Evolutionary conservation across 2,113 vertebrate species (phyloP), one percentile per base, ranked within the genome.

Genomic region (Perccottus glenii): DNA sequence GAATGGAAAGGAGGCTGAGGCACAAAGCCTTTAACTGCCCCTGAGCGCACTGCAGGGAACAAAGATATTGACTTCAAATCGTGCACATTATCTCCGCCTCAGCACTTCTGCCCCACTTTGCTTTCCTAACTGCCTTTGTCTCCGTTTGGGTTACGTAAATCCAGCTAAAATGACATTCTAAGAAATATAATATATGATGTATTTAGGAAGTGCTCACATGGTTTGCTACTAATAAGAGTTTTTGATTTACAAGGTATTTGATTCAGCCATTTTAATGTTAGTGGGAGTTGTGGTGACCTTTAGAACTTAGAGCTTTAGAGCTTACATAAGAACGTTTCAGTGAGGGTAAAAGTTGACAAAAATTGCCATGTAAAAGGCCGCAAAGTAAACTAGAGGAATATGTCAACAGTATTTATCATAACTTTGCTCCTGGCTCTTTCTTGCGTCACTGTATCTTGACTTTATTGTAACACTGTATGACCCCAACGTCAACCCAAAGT

Each of bases 391-490:
- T n/a, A 6, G 36, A 9, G 35, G 27, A 35, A 5, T n/a, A 46
- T 36, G 36, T 55, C 33, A 50, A 45, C 36, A 33, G 35, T 44
- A 40, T 64, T 74, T 72, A 75, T 85, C 70, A 81, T 63, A 77
- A 81, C 50, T 62, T 70, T 74, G 9, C 47, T 60, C 70, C 73
- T 40, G 43, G 9, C 58, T 59, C 67, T 56, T 52, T 75, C 51
- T 67, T 73, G 71, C 58, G 49, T 61, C 42, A 7, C 70, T 49
- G 44, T 53, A 52, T 67, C 46, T 70, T 40, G 16, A 5, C 61
- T 78, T 27, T 67, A 63, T 81, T 67, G 81, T 60, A 3, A 66
- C 60, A 63, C 71, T 85, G 83, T 82, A 63, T 78, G 66, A 78
- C 57, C 75, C 60, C 14, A 81, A 70, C 78, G 19, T 50, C 73